Base-by-base conservation (phyloP, 2,113 vertebrate species). In the Lichenostomus cassidix region DNA sequence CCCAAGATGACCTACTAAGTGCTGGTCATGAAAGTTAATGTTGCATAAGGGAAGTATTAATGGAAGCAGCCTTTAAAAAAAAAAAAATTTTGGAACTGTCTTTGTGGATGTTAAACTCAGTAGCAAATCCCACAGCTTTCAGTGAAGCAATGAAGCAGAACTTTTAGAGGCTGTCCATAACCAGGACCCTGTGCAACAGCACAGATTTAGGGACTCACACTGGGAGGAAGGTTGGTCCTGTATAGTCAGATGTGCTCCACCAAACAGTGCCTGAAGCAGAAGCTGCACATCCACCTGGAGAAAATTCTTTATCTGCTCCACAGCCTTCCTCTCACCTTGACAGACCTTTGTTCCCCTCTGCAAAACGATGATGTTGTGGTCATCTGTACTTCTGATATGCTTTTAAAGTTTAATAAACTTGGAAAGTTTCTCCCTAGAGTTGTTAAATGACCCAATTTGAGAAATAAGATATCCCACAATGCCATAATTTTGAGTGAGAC, bases 1-100 rank as follows among this genome's bases (percentile, higher is more conserved):
- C 85, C 90, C 56, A 15, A 37, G 79, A 68, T 90, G 92, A 97
- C 95, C 94, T 78, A 80, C 90, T 93, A 94, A 96, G 85, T 90
- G 88, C 79, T 4, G 17, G 92, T 75, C 79, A 89, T 49, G 53
- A 35, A 88, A 87, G 64, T 83, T 83, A 89, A 95, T 68, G 68
- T 49, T 68, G 79, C 15, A 7, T 64, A 64, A 63, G 65, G 24
- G 47, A 70, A 56, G 20, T 41, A 81, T 75, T 75, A 78, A 93
- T 53, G 56, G 69, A 89, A 88, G 25, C 17, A 81, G 29, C 7
- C 12, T 14, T 59, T 63, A 64, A 59, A 73, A 42, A 20, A 5
- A 33, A 89, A 83, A 65, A 35, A 53, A 52, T 44, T 85, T 77
- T 81, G 56, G 35, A 81, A 25, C 15, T 77, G 19, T 70, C 22